Percentiles rank a stretch among this genome's conserved stretches.
Evolutionary conservation across 2,888 invertebrate genomes (phyloP).

Genomic region (Atrina japonica): DNA sequence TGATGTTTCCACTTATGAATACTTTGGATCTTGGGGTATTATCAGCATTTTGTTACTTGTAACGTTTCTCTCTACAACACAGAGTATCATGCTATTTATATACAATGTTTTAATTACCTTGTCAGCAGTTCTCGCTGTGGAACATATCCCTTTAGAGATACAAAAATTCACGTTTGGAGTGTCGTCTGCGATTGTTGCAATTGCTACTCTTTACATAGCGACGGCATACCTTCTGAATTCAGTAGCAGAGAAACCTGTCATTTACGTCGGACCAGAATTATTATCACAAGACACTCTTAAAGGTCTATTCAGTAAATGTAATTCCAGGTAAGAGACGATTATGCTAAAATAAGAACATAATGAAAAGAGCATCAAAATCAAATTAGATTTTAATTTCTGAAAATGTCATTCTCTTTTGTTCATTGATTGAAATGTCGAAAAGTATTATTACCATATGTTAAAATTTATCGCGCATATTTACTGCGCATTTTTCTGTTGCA

Average conservation of each 20-base stretch:
- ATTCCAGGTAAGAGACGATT: constrained; percentile 26
- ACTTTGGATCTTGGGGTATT: constrained; percentile 61
- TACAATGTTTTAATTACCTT: constrained; percentile 57
- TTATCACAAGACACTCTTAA: constrained; percentile 48
- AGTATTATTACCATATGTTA: too few relatives aligned
- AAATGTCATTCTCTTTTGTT: too few relatives aligned
- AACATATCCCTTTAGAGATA: constrained; percentile 56
- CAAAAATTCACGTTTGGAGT: constrained; percentile 63
- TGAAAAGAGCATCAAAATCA: neutral
- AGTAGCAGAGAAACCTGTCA: constrained; percentile 64
- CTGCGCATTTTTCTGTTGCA: too few relatives aligned
- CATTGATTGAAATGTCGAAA: too few relatives aligned
- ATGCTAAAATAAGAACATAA: neutral
- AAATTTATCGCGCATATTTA: too few relatives aligned
- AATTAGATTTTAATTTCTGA: neutral
- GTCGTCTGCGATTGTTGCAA: constrained; percentile 47
- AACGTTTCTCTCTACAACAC: constrained; percentile 27
- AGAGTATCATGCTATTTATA: constrained; percentile 51
- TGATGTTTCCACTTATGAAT: constrained; percentile 37
- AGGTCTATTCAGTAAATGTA: constrained; percentile 3
- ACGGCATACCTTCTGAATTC: constrained; percentile 63
- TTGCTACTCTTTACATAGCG: constrained; percentile 54
- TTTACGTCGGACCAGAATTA: constrained; percentile 60
- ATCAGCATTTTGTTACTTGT: constrained; percentile 49
- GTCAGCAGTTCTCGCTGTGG: constrained; percentile 56